Conservation (phyloP, 2,113 vertebrate genomes). For the Lepidiolamprologus cunningtoni region DNA sequence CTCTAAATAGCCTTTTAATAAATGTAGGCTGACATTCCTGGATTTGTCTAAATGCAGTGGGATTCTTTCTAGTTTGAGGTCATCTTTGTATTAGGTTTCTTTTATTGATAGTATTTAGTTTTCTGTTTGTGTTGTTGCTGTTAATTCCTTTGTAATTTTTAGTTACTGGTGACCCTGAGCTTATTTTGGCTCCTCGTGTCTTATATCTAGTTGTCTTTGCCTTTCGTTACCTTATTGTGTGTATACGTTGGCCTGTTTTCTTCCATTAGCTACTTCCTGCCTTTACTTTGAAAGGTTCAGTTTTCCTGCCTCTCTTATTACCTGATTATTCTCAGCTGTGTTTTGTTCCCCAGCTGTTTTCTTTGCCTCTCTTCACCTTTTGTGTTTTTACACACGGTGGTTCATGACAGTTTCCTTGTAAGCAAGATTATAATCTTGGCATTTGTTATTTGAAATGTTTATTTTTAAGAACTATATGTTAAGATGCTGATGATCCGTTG, state of each 20-base stretch:
- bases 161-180: background rate
- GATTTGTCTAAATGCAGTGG: background rate
- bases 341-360: background rate
- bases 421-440: background rate
- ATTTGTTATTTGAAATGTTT: background rate
- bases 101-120: background rate
- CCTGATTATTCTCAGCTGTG: background rate
- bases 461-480: background rate
- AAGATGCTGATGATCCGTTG: rapidly evolving
- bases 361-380: rapidly evolving
- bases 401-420: background rate
- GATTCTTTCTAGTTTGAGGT: background rate
- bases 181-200: background rate
- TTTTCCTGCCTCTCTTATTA: background rate
- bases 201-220: background rate
- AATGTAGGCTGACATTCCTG: background rate
- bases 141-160: background rate
- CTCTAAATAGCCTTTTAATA: background rate
- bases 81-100: background rate
- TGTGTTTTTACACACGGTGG: background rate
- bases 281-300: background rate
- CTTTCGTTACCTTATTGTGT: background rate
- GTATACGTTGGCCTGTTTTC: background rate
- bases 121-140: background rate
- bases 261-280: background rate